Conservation (phyloP, 1,140 invertebrate genomes). For the Nymphalis io region DNA sequence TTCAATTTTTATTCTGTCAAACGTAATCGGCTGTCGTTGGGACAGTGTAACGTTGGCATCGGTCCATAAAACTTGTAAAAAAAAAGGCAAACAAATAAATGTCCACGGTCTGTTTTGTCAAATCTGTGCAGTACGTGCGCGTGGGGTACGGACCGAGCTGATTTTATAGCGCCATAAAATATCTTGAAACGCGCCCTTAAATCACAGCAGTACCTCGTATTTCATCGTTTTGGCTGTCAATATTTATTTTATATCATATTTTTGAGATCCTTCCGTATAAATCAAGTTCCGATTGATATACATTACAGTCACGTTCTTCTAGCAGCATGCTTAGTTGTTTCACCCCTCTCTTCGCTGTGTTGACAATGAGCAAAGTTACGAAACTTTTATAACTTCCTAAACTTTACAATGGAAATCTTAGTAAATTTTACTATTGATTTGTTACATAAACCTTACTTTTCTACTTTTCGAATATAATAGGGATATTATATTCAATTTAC, state of each 20-base stretch:
- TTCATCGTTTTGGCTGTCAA: constrained; percentile 80
- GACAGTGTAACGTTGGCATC: constrained; percentile 60
- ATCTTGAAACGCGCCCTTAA: constrained; percentile 77
- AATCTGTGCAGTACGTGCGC: constrained; percentile 76
- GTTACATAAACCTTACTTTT: too few species aligned
- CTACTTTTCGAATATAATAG: too few species aligned
- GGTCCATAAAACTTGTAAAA: constrained; percentile 78
- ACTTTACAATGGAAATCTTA: background rate
- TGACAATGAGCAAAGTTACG: constrained; percentile 56
- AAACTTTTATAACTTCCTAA: constrained; percentile 23
- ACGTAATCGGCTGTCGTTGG: constrained; percentile 48
- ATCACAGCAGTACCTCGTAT: constrained; percentile 77
- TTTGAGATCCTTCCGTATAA: constrained; percentile 77
- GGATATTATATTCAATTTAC: too few species aligned
- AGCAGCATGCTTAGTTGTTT: constrained; percentile 68
- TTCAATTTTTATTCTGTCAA: constrained; percentile 54
- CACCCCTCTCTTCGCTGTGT: constrained; percentile 40
- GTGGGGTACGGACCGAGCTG: constrained; percentile 56
- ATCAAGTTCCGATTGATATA: constrained; percentile 77
- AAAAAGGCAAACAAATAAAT: constrained; percentile 77
- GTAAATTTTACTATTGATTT: background rate
- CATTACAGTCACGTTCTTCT: constrained; percentile 77
- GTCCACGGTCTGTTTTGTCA: constrained; percentile 78
- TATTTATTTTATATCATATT: constrained; percentile 81
- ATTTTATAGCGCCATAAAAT: constrained; percentile 80